A percentile compares a stretch with the other conserved stretches of the same genome.
These are phyloP conservation scores for Buathra laborator DNA, from an alignment of 2,888 invertebrate genomes.

Conservation along the genomic window DNA sequence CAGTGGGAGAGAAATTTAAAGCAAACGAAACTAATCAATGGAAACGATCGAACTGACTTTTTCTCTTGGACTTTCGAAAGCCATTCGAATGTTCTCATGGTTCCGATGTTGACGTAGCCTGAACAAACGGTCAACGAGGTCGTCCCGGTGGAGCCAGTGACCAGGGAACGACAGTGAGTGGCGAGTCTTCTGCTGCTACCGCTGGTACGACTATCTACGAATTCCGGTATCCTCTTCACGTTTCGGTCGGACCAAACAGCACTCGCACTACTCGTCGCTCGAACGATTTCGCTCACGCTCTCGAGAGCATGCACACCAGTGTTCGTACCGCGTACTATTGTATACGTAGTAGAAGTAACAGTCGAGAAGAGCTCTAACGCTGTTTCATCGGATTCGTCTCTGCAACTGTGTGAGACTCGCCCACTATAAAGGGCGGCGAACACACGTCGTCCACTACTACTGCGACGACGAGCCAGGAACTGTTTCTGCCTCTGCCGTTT, in stretches of 20 bases:
- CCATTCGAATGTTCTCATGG: constrained; percentile 20
- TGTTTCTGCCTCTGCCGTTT: constrained; percentile 55
- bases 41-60: background rate
- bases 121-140: constrained; percentile 61
- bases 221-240: constrained; percentile 62
- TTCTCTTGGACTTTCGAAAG: constrained; percentile 16
- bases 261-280: constrained; percentile 53
- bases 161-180: constrained; percentile 18
- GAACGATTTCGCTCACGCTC: constrained; percentile 47
- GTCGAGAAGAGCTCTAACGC: constrained; percentile 37
- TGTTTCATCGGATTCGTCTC: constrained; percentile 34
- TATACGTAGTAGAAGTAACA: constrained; percentile 37
- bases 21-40: constrained; percentile 22
- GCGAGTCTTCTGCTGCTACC: constrained; percentile 1
- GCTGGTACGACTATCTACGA: constrained; percentile 44
- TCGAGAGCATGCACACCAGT: constrained; percentile 47
- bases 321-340: constrained; percentile 36
- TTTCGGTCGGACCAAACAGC: constrained; percentile 59
- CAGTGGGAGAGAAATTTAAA: constrained; percentile 18
- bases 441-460: constrained; percentile 38
- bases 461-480: constrained; percentile 29
- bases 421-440: constrained; percentile 47
- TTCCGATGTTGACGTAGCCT: constrained; percentile 52
- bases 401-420: background rate
- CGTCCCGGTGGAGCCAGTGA: constrained; percentile 9